phyloP scores from a whole-genome alignment of 2,888 invertebrate genomes.

The Drosophila macrospina region DNA sequence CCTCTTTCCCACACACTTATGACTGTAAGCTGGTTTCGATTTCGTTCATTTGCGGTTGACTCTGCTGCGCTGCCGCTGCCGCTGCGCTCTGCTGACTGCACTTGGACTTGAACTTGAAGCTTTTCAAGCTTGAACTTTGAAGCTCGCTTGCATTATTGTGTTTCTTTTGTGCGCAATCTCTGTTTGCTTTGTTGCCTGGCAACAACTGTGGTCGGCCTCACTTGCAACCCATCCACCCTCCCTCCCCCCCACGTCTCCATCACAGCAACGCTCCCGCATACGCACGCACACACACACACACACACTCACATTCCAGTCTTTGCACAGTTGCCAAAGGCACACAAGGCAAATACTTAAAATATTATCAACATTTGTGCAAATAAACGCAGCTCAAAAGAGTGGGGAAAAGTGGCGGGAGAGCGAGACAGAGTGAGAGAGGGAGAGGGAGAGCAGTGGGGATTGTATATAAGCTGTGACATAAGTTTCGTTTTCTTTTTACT shows the following conservation, averaged over 20 bases:
- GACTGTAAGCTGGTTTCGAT: slow-evolving; percentile 43
- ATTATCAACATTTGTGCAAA: slow-evolving; percentile 44
- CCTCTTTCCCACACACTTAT: not conserved
- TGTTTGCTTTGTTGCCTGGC: not conserved
- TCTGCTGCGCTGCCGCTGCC: not conserved
- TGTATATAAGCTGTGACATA: slow-evolving; percentile 25
- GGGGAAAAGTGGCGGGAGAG: no score
- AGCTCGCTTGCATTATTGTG: slow-evolving; percentile 16
- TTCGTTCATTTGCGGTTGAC: slow-evolving; percentile 56
- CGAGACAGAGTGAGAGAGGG: not conserved
- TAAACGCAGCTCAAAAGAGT: not conserved
- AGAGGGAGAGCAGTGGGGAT: not conserved
- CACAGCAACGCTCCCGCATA: no score
- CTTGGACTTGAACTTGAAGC: slow-evolving; percentile 47
- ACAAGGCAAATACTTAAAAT: slow-evolving; percentile 7
- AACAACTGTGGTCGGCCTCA: not conserved
- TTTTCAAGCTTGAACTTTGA: slow-evolving; percentile 36
- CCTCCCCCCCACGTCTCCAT: no score
- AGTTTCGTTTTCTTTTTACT: slow-evolving; percentile 9
- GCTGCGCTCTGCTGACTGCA: slow-evolving; percentile 46
- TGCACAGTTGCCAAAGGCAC: slow-evolving; percentile 47
- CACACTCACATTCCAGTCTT: no score
- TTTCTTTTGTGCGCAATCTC: not conserved
- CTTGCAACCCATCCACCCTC: no score
- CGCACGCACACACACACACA: no score